These are phyloP conservation scores for Mesembrinibis cayennensis DNA, from an alignment of 2,113 vertebrate species.

Conservation along the genomic window DNA sequence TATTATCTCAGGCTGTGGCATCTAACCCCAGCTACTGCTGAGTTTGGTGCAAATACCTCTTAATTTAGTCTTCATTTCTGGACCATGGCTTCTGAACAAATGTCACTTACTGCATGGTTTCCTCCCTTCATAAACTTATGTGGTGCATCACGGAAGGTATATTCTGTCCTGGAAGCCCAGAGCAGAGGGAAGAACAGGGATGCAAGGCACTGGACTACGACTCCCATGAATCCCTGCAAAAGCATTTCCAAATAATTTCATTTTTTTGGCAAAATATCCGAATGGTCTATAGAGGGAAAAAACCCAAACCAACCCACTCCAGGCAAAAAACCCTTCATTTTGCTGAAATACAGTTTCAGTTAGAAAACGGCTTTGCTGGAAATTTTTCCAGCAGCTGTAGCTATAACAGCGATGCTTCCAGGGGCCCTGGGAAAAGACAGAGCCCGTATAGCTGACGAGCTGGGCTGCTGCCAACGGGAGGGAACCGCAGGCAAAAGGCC, in stretches of 20 bases:
- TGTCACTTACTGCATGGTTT: neutral
- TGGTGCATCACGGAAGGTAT: rapidly evolving
- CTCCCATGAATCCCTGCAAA: neutral
- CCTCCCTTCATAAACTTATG: neutral
- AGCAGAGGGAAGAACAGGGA: neutral
- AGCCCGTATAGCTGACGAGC: neutral
- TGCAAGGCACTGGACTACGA: neutral
- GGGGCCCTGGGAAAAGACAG: neutral
- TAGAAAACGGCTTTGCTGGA: neutral
- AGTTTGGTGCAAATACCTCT: neutral
- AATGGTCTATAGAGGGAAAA: neutral
- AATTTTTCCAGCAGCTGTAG: neutral
- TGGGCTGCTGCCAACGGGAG: neutral
- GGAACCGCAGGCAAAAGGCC: neutral
- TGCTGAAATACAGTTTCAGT: neutral
- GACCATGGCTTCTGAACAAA: neutral
- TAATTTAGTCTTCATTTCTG: neutral
- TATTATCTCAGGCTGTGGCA: neutral
- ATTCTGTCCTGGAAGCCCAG: neutral
- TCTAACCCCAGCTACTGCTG: neutral
- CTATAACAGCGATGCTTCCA: rapidly evolving
- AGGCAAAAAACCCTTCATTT: neutral
- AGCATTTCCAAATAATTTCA: neutral
- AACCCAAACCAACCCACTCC: rapidly evolving
- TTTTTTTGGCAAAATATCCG: rapidly evolving